Conservation (phyloP, 2,113 vertebrate genomes). For the Phalacrocorax brasilianus region DNA sequence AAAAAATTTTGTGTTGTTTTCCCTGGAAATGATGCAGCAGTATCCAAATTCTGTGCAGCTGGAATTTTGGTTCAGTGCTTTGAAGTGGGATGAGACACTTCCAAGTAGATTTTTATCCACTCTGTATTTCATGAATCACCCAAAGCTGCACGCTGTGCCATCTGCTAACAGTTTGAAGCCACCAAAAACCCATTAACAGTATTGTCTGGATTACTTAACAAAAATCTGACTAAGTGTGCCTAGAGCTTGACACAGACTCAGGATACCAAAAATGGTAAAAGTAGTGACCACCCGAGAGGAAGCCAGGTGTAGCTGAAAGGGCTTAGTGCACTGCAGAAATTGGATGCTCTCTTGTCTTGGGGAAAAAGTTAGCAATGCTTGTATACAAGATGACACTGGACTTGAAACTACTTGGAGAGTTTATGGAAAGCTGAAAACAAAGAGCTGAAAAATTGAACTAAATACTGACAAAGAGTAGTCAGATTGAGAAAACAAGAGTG, state of each 20-base stretch:
- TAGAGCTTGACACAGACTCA: neutral
- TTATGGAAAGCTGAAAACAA: neutral
- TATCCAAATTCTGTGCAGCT: neutral
- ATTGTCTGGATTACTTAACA: neutral
- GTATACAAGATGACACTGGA: neutral
- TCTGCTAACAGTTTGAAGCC: conserved; percentile 10
- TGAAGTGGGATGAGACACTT: conserved; percentile 8
- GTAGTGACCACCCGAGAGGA: neutral
- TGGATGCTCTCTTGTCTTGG: neutral
- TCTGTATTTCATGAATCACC: neutral
- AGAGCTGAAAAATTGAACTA: neutral
- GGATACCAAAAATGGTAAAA: conserved; percentile 5
- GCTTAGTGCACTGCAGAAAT: neutral
- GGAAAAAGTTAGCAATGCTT: neutral
- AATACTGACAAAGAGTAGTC: neutral
- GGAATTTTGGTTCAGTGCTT: neutral
- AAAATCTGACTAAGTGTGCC: neutral
- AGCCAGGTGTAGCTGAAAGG: neutral
- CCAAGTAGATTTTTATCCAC: neutral
- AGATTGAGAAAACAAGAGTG: neutral
- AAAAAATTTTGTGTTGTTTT: neutral
- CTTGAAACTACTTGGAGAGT: neutral
- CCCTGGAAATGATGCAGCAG: neutral
- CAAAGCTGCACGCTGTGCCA: neutral
- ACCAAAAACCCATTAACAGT: neutral